Conservation (phyloP, 2,888 invertebrate genomes). For the Yponomeuta cagnagella region DNA sequence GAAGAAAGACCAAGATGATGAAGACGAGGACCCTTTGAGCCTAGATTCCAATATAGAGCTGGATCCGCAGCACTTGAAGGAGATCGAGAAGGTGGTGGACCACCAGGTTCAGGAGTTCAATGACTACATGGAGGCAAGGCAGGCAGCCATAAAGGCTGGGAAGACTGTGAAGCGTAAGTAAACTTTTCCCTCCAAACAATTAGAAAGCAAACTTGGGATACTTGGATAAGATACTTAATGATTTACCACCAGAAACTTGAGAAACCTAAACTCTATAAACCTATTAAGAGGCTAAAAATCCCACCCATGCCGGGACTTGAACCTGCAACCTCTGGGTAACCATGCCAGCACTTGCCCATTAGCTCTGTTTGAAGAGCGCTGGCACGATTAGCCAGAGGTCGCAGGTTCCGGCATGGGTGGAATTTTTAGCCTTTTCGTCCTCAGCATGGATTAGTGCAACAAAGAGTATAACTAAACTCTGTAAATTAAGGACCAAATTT, state of each 20-base stretch:
- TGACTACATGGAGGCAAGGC: constrained; percentile 19
- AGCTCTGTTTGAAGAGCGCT: too few species aligned
- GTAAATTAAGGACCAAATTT: not conserved
- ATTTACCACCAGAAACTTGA: not conserved
- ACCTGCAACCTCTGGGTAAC: too few species aligned
- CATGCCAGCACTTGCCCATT: too few species aligned
- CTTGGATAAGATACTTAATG: not conserved
- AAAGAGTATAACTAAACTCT: not conserved
- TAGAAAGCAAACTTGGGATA: too few species aligned
- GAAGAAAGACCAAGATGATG: constrained; percentile 40
- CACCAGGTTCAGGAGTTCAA: constrained; percentile 32
- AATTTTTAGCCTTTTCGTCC: too few species aligned
- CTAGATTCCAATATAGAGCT: constrained; percentile 31
- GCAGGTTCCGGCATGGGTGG: too few species aligned
- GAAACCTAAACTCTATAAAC: too few species aligned
- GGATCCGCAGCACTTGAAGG: constrained; percentile 36
- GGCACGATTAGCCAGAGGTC: too few species aligned
- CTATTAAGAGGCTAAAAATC: too few species aligned
- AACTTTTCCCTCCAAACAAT: not conserved
- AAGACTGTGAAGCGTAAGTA: not conserved
- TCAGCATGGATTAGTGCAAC: too few species aligned
- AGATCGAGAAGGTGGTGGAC: constrained; percentile 43
- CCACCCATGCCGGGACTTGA: too few species aligned
- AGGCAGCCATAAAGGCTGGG: constrained; percentile 8
- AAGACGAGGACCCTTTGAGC: constrained; percentile 27